Percentiles rank a stretch among this genome's conserved stretches.
phyloP scores from a whole-genome alignment of 2,113 vertebrate genomes.

The Andinoacara biseriatus region DNA sequence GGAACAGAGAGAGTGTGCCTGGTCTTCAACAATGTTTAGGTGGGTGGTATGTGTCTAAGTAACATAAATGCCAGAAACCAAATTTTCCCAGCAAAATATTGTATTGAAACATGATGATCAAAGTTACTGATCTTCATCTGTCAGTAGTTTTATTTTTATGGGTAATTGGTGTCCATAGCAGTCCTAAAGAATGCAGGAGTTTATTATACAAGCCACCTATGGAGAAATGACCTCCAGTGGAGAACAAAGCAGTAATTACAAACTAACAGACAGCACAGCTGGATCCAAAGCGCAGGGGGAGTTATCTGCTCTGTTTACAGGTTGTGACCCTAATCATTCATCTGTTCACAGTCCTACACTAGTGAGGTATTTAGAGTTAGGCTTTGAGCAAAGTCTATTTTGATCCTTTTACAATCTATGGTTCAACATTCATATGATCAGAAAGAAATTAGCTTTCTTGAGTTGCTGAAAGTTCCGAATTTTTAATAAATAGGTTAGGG shows the following conservation, averaged over 20 bases:
- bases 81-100: background rate
- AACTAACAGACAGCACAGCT: background rate
- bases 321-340: too few species aligned
- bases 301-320: background rate
- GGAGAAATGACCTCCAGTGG: background rate
- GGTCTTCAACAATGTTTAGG: too few species aligned
- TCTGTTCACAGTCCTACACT: background rate
- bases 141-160: background rate
- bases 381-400: background rate
- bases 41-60: background rate
- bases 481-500: background rate
- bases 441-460: background rate
- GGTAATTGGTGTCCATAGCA: background rate
- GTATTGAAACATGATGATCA: background rate
- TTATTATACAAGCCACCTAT: background rate
- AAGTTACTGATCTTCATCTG: background rate
- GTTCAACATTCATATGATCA: background rate
- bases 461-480: background rate
- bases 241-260: accelerated
- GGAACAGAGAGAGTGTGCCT: background rate
- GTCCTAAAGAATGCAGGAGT: background rate
- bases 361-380: background rate
- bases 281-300: accelerated
- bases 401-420: background rate
- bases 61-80: background rate